Conservation (phyloP, 2,888 invertebrate genomes). For the Leptinotarsa peninsularis region DNA sequence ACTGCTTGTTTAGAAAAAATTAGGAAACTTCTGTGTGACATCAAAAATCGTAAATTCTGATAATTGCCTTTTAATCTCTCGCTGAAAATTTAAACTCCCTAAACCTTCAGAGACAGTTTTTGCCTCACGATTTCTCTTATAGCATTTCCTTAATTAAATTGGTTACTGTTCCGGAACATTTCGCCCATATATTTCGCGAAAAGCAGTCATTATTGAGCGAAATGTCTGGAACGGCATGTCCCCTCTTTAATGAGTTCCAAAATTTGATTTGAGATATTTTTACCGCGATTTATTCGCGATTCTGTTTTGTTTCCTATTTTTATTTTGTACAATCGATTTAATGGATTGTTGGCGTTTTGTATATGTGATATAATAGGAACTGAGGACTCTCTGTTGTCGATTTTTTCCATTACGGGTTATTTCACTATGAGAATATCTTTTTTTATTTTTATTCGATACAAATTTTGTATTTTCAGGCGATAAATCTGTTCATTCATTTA, state of each 20-base stretch:
- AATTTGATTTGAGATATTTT: not conserved
- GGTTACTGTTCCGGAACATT: not conserved
- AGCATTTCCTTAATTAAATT: slow-evolving; percentile 6
- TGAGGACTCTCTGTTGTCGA: too few relatives aligned
- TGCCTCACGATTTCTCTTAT: not conserved
- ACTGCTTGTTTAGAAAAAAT: too few relatives aligned
- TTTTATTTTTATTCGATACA: too few relatives aligned
- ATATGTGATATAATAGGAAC: too few relatives aligned
- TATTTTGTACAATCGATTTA: too few relatives aligned
- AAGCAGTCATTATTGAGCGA: not conserved
- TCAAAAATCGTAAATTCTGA: not conserved
- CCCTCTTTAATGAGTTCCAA: not conserved
- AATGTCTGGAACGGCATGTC: not conserved
- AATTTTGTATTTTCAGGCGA: too few relatives aligned
- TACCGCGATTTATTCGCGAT: not conserved
- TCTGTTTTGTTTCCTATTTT: not conserved
- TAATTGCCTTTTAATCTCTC: not conserved
- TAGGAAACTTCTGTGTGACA: too few relatives aligned
- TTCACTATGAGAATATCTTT: too few relatives aligned
- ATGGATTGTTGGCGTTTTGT: too few relatives aligned
- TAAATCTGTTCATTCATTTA: too few relatives aligned
- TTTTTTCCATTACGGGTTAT: too few relatives aligned
- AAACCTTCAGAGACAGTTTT: not conserved
- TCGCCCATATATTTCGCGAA: not conserved
- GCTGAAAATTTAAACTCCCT: not conserved